Evolutionary conservation across 2,888 invertebrate genomes (phyloP).

Genomic region (Rhyacophila evoluta): DNA sequence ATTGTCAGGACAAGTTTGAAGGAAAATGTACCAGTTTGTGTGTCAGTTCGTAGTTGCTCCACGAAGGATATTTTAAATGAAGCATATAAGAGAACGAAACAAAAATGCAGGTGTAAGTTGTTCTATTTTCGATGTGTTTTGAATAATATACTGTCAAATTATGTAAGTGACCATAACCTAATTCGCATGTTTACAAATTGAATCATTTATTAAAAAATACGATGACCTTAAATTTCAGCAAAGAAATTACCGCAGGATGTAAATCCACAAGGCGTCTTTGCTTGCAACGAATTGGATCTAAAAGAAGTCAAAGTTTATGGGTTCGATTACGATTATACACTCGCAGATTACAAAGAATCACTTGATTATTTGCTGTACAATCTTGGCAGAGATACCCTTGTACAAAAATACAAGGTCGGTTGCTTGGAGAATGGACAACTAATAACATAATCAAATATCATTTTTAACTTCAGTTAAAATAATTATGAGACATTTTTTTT

Average conservation of each 20-base stretch:
- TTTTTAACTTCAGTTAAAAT: too few relatives aligned
- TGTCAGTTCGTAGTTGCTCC: slow-evolving; percentile 58
- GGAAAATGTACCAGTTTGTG: slow-evolving; percentile 56
- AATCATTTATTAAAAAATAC: neutral
- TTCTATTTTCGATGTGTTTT: slow-evolving; percentile 32
- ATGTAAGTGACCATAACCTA: slow-evolving; percentile 39
- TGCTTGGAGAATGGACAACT: neutral
- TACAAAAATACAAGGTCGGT: slow-evolving; percentile 88
- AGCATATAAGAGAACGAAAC: slow-evolving; percentile 75
- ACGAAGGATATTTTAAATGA: slow-evolving; percentile 68
- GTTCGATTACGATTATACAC: slow-evolving; percentile 98
- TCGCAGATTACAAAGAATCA: slow-evolving; percentile 93
- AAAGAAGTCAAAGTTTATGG: slow-evolving; percentile 94
- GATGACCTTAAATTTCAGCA: slow-evolving; percentile 68
- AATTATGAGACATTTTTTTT: slow-evolving; percentile 59
- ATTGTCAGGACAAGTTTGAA: slow-evolving; percentile 32
- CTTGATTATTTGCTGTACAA: slow-evolving; percentile 92
- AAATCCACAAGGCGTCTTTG: slow-evolving; percentile 90
- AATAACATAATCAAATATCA: too few relatives aligned
- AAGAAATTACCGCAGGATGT: slow-evolving; percentile 91
- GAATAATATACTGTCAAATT: slow-evolving; percentile 35
- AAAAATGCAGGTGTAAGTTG: slow-evolving; percentile 80
- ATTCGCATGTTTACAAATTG: slow-evolving; percentile 25
- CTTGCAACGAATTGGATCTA: slow-evolving; percentile 95
- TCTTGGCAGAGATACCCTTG: slow-evolving; percentile 86